These are phyloP conservation scores for Tridacna crocea DNA, from an alignment of 2,888 invertebrate genomes.

Conservation along the genomic window DNA sequence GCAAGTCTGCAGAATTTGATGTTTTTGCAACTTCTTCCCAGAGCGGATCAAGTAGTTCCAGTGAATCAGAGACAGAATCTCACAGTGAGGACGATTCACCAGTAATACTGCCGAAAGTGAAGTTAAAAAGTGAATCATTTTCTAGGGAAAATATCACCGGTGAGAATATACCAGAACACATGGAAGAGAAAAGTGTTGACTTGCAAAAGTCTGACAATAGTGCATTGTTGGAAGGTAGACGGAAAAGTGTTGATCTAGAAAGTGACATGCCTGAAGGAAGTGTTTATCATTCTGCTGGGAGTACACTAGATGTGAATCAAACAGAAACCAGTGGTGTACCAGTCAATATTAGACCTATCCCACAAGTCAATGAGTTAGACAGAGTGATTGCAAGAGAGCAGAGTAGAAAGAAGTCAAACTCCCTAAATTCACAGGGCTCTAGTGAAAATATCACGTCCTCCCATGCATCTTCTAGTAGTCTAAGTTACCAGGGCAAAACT, in stretches of 20 bases:
- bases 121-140: conserved; percentile 40
- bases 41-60: conserved; percentile 16
- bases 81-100: conserved; percentile 37
- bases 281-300: conserved; percentile 32
- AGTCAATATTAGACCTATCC: background rate
- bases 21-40: conserved; percentile 17
- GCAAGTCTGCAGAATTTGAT: conserved; percentile 50
- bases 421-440: conserved; percentile 54
- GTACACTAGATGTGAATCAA: conserved; percentile 16
- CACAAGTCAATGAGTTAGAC: conserved; percentile 47
- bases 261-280: conserved; percentile 27
- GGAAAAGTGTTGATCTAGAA: conserved; percentile 6
- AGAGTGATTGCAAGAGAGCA: conserved; percentile 56
- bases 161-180: background rate
- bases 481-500: conserved; percentile 50
- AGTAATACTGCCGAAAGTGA: conserved; percentile 52
- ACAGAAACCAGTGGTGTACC: conserved; percentile 13
- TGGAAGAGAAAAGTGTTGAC: conserved; percentile 16
- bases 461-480: conserved; percentile 54
- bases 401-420: conserved; percentile 46
- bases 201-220: background rate
- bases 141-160: conserved; percentile 13
- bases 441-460: conserved; percentile 53
- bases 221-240: background rate
- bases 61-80: conserved; percentile 28